Evolutionary conservation across 1,140 invertebrate species (phyloP), one percentile per base, ranked within the genome.

Genomic region (Latrodectus geometricus): DNA sequence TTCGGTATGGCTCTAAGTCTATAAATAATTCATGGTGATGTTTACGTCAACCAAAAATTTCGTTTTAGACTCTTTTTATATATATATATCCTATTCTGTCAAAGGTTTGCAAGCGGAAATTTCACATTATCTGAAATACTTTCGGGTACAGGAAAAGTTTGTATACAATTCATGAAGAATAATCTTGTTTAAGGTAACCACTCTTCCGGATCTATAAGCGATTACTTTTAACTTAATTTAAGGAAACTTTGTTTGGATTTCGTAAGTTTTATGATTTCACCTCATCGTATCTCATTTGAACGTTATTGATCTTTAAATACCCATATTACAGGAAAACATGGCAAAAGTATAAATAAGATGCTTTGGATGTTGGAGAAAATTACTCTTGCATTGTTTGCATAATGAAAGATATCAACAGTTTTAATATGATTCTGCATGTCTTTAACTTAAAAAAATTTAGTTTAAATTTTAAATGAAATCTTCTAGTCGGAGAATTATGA

Each of bases 11-110:
- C 83, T 77, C 83, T 86, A 77, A 77, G 83, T 77, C 74, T 86
- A 86, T 86, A 86, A 86, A 86, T 86, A 86, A 86, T 86, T 86
- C 83, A 86, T 86, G 75, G 83, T 86, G 75, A 86, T 86, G 83
- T 86, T 86, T 86, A 86, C 83, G 83, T 86, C 74, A 86, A 86
- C 83, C 52, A 68, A 48, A 77, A 77, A 78, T 78, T 86, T 72
- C 66, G 65, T 70, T 68, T 76, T 69, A 9, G 35, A 35, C 35
- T 73, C 35, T 73, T 73, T 73, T 7, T 70, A n/a, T n/a, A 11
- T 84, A 68, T 76, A 66, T 79, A 52, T 49, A 48, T n/a, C 50
- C 21, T 84, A 54, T 61, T 70, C 48, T 86, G 65, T 72, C 74
- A 65, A 52, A 78, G 75, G 83, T 77, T 77, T 84, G 72, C 82